Percentiles rank a stretch among this genome's conserved stretches.
phyloP scores from a whole-genome alignment of 2,113 vertebrate species.

The Melanostigma gelatinosum region DNA sequence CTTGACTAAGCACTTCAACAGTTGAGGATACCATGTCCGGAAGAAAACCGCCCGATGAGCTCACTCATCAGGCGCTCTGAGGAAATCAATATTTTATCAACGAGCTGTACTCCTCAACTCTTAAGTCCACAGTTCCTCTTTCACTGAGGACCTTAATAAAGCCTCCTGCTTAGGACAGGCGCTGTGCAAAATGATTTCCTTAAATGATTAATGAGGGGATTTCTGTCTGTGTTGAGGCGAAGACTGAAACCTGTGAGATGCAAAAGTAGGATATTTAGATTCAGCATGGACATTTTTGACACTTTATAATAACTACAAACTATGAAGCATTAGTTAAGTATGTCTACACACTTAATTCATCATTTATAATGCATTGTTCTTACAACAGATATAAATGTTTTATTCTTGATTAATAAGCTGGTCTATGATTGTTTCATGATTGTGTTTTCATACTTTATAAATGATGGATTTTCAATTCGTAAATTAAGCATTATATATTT shows the following conservation, averaged over 20 bases:
- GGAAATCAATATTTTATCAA: constrained; percentile 69
- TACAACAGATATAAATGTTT: no score
- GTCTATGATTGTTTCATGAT: no score
- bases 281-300: not conserved
- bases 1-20: constrained; percentile 32
- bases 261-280: constrained; percentile 24
- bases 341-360: no score
- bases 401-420: no score
- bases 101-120: constrained; percentile 57
- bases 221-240: constrained; percentile 35
- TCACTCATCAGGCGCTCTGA: constrained; percentile 30
- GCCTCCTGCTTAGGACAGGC: constrained; percentile 70
- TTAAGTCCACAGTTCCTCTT: constrained; percentile 51
- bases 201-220: constrained; percentile 75
- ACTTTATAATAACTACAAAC: no score
- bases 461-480: no score
- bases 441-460: no score
- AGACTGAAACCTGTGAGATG: constrained; percentile 39
- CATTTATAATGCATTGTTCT: no score
- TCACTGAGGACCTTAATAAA: constrained; percentile 69
- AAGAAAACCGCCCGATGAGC: constrained; percentile 41
- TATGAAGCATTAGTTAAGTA: no score
- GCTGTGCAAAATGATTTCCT: constrained; percentile 69
- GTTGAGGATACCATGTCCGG: constrained; percentile 13
- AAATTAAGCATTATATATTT: no score